phyloP scores from a whole-genome alignment of 2,888 invertebrate genomes.

The Aporophyla nigra region DNA sequence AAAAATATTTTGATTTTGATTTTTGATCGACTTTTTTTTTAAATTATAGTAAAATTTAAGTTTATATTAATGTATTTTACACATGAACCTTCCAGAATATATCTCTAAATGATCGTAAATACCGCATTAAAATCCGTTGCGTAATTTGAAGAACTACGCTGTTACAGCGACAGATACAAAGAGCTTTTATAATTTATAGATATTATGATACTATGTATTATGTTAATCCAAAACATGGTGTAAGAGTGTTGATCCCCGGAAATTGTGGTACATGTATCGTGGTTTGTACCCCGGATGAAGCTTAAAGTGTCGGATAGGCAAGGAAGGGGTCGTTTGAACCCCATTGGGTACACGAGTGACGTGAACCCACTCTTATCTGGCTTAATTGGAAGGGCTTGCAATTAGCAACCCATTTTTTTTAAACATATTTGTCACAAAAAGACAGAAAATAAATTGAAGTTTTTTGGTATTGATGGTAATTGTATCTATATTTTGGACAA shows the following conservation, averaged over 20 bases:
- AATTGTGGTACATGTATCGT: slow-evolving; percentile 2
- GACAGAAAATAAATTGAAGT: not conserved
- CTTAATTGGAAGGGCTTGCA: slow-evolving; percentile 25
- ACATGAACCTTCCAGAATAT: not conserved
- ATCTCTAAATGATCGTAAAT: not conserved
- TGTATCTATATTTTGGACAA: too few species aligned
- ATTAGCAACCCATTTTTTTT: slow-evolving; percentile 15
- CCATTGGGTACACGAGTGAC: slow-evolving; percentile 28
- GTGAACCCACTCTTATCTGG: slow-evolving; percentile 19
- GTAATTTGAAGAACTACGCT: not conserved
- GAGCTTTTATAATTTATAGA: too few species aligned
- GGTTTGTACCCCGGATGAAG: slow-evolving; percentile 6
- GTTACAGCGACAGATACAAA: not conserved
- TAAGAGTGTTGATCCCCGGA: too few species aligned
- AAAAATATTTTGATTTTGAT: too few species aligned
- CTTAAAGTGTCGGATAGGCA: slow-evolving; percentile 37
- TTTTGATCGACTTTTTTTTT: too few species aligned
- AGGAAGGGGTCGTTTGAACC: slow-evolving; percentile 22
- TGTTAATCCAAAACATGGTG: slow-evolving; percentile 4
- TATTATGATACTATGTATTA: too few species aligned
- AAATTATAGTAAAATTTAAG: too few species aligned
- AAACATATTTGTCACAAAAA: not conserved
- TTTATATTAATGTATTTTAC: not conserved
- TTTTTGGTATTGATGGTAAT: too few species aligned
- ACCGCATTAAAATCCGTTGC: not conserved